A percentile compares a stretch with the other conserved stretches of the same genome.
Evolutionary conservation across 2,113 vertebrate genomes (phyloP).

Genomic region (Phaethon lepturus): DNA sequence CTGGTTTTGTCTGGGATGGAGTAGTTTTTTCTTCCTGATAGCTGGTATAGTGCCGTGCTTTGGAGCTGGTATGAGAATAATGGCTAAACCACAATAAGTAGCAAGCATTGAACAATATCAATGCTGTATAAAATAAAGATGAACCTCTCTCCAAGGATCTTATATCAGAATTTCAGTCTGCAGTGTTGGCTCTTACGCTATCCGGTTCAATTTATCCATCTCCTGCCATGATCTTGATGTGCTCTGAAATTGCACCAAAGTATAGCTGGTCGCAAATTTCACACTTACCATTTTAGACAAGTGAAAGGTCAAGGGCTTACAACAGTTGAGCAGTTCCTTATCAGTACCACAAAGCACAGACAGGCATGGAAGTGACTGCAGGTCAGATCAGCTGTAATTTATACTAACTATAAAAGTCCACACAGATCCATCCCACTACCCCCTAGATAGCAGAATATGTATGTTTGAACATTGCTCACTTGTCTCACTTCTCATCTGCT

Average conservation of each 20-base stretch:
- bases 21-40: too few species aligned
- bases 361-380: slow-evolving; percentile 34
- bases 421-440: not conserved
- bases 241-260: slow-evolving; percentile 55
- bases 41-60: too few species aligned
- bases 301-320: slow-evolving; percentile 66
- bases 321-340: slow-evolving; percentile 47
- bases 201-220: slow-evolving; percentile 46
- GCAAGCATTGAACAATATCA: not conserved
- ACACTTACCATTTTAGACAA: slow-evolving; percentile 62
- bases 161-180: not conserved
- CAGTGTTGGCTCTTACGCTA: not conserved
- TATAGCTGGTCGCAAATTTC: slow-evolving; percentile 59
- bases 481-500: not conserved
- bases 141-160: not conserved
- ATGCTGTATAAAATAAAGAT: not conserved
- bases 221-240: slow-evolving; percentile 43
- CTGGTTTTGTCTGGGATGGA: too few species aligned
- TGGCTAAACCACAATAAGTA: not conserved
- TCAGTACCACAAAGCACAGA: slow-evolving; percentile 7
- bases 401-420: slow-evolving; percentile 5
- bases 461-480: not conserved
- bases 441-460: not conserved
- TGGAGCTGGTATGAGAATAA: too few species aligned
- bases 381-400: slow-evolving; percentile 58